Base-by-base conservation (phyloP, 2,888 invertebrate genomes). In the Netelia melanura region DNA sequence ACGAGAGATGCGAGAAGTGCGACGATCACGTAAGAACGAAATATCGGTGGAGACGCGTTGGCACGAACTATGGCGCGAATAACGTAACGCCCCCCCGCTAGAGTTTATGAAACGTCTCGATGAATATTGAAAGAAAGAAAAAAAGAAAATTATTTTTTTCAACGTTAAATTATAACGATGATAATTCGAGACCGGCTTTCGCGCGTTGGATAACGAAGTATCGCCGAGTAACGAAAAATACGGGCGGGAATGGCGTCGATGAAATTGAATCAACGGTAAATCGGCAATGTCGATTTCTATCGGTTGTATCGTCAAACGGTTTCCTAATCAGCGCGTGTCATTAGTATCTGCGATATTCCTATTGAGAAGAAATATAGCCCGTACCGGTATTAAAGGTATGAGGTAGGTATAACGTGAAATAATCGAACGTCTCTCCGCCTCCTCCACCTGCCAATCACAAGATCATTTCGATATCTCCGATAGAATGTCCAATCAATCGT, bases 401-500 rank as follows among this genome's bases (percentile, higher is more conserved):
- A 48, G 14, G 48, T 48, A 48, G 21, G 21, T 14, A 14, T 10
- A 48, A 48, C 48, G 48, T 48, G 48, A 38, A 38, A 56, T 71
- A 71, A 3, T 38, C 58, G 21, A n/a, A 58, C 58, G 38, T 38
- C 38, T 38, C 38, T 38, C 38, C 38, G 38, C 38, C 38, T 38
- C 38, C 38, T 38, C 38, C 38, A 56, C 56, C 56, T 78, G 78
- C 68, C 78, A 78, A 70, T 78, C 78, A 78, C 52, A 8, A 30
- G 52, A 62, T 38, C 78, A 48, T 21, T 62, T 62, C 70, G 38
- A 52, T 14, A 68, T 68, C 70, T 17, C 48, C 70, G 70, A 78
- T 70, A 70, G 38, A 62, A 70, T 70, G 38, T 44, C 67, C 64
- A 76, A 82, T 82, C 70, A 76, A 71, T 70, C 43, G 21, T 25